These are phyloP conservation scores for Myiotriccus ornatus DNA, from an alignment of 2,797 vertebrate species.

Conservation along the genomic window DNA sequence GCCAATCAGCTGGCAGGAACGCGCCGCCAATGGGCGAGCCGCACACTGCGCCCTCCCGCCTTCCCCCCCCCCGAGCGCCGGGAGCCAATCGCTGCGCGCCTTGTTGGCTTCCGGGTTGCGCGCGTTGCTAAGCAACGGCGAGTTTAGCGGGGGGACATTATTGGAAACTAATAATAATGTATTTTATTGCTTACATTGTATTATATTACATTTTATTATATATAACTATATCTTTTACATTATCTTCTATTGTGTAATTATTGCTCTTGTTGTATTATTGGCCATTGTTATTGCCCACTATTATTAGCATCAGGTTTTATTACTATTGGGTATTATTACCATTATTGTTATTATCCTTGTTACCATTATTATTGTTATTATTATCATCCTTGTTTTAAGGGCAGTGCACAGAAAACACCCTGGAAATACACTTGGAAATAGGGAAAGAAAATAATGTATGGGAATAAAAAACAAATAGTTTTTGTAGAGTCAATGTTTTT, in stretches of 20 bases:
- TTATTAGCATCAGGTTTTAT: neutral
- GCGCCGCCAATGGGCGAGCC: neutral
- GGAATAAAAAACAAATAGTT: neutral
- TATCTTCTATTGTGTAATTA: neutral
- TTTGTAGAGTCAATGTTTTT: neutral
- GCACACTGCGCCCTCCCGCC: fast-evolving
- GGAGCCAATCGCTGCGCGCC: neutral
- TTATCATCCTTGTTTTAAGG: neutral
- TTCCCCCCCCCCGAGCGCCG: fast-evolving
- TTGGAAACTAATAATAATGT: too few relatives aligned
- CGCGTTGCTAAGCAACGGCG: neutral
- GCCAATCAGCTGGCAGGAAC: neutral
- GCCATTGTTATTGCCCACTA: neutral
- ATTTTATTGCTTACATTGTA: too few relatives aligned
- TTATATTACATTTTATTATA: too few relatives aligned
- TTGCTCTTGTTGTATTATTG: neutral
- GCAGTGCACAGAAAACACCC: neutral
- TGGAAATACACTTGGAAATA: neutral
- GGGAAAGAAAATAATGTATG: too few relatives aligned
- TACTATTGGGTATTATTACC: fast-evolving
- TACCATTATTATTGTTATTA: too few relatives aligned
- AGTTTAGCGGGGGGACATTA: fast-evolving
- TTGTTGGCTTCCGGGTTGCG: neutral
- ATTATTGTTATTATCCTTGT: neutral
- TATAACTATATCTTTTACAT: too few relatives aligned